Conservation (phyloP, 2,113 vertebrate species). For the Gymnocephalus cernua region DNA sequence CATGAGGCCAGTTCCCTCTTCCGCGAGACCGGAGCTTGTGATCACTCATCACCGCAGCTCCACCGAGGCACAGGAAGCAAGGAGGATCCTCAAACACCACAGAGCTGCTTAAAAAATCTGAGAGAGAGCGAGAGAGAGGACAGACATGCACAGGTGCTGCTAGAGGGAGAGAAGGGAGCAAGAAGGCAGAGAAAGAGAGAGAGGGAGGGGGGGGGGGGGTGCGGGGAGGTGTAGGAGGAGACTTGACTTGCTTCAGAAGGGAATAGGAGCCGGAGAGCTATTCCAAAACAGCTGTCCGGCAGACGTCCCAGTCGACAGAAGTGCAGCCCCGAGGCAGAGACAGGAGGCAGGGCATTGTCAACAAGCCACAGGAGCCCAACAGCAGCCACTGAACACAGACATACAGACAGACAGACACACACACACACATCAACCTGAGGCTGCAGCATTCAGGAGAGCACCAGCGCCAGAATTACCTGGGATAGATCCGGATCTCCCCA, state of each 20-base stretch:
- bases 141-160: constrained; percentile 84
- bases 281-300: constrained; percentile 86
- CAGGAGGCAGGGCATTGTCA: constrained; percentile 66
- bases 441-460: constrained; percentile 41
- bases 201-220: constrained; percentile 33
- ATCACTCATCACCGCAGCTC: constrained; percentile 48
- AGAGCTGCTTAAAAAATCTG: constrained; percentile 50
- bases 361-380: constrained; percentile 65
- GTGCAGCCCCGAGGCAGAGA: constrained; percentile 69
- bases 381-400: constrained; percentile 53
- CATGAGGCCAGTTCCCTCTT: constrained; percentile 44
- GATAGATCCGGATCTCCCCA: constrained; percentile 35
- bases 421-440: constrained; percentile 39
- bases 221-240: constrained; percentile 77
- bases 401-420: constrained; percentile 4
- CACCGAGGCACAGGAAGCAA: constrained; percentile 42
- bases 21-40: constrained; percentile 30
- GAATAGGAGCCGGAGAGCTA: constrained; percentile 78
- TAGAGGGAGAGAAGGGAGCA: constrained; percentile 27
- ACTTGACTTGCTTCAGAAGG: constrained; percentile 71
- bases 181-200: constrained; percentile 36
- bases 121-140: constrained; percentile 44
- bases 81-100: constrained; percentile 52
- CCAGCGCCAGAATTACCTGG: neutral
- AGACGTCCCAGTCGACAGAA: constrained; percentile 80